Conservation (phyloP, 2,797 vertebrate species). For the Sandelia bainsii region DNA sequence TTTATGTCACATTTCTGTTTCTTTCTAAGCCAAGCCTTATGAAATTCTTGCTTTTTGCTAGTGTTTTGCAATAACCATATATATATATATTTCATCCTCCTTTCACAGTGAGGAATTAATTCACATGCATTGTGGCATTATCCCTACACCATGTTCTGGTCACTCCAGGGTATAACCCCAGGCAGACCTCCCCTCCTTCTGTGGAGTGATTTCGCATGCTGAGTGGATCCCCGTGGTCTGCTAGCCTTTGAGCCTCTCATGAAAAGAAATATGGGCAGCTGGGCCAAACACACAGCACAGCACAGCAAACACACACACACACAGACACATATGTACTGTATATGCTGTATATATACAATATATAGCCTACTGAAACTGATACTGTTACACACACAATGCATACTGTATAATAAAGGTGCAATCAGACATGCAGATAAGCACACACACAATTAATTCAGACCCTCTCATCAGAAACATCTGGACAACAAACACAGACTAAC, state of each 20-base stretch:
- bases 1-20: conserved; percentile 46
- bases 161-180: conserved; percentile 54
- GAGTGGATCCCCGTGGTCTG: conserved; percentile 48
- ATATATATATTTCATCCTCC: conserved; percentile 21
- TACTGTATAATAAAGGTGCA: neutral
- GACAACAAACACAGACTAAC: conserved; percentile 1
- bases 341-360: neutral
- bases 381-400: conserved; percentile 1
- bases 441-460: conserved; percentile 2
- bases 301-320: neutral
- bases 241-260: conserved; percentile 57
- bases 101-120: conserved; percentile 48
- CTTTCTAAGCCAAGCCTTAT: conserved; percentile 27
- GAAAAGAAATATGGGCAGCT: conserved; percentile 47
- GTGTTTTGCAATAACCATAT: conserved; percentile 50
- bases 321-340: conserved; percentile 6
- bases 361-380: neutral
- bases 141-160: conserved; percentile 40
- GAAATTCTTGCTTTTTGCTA: conserved; percentile 53
- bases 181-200: conserved; percentile 28
- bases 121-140: conserved; percentile 58
- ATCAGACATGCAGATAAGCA: neutral
- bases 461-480: neutral
- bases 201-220: conserved; percentile 58
- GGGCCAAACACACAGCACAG: conserved; percentile 20